Base-by-base conservation (phyloP, 2,113 vertebrate genomes). In the Carassius auratus region DNA sequence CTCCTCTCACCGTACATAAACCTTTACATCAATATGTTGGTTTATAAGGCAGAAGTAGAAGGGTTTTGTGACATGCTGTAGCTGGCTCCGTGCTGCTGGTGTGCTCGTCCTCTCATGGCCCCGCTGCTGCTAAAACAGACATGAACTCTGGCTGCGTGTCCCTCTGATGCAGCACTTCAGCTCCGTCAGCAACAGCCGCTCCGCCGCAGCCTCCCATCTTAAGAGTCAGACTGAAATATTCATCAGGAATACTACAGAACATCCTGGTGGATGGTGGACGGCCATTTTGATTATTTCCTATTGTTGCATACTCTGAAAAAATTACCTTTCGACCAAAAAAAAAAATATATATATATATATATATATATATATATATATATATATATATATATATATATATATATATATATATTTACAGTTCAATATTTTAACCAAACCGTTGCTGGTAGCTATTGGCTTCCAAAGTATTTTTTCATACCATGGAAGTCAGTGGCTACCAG, bases 61-160 rank as follows among this genome's bases (percentile, higher is more conserved):
- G 66, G 36, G 33, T 71, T 71, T 26, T 38, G 15, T 71, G 33
- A 17, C 66, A 19, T 69, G 66, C 66, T 62, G 61, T 62, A 26
- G 61, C n/a, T 62, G 61, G 13, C 10, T 64, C 23, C 13, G 61
- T 64, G 61, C 61, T 64, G 61, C 59, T 9, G n/a, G n/a, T 62
- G 59, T 1, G 9, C 23, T 36, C 13, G 50, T 77, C 66, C 69
- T 23, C 81, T 74, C 30, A 45, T 59, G 45, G 66, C 52, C 33
- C 14, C 17, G 15, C 45, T 52, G 10, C 21, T 52, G 26, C 30
- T 33, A 38, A 69, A 13, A 71, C 33, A 79, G 76, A 45, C 15
- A 66, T 82, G 78, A 82, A 82, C 85, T 81, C 79, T 82, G 79
- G 9, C 15, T 86, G 85, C 55, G 26, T 1, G 45, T 45, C 17